Percentiles rank a stretch among this genome's conserved stretches.
phyloP scores from a whole-genome alignment of 2,113 vertebrate species.

The Clarias macrocephalus region DNA sequence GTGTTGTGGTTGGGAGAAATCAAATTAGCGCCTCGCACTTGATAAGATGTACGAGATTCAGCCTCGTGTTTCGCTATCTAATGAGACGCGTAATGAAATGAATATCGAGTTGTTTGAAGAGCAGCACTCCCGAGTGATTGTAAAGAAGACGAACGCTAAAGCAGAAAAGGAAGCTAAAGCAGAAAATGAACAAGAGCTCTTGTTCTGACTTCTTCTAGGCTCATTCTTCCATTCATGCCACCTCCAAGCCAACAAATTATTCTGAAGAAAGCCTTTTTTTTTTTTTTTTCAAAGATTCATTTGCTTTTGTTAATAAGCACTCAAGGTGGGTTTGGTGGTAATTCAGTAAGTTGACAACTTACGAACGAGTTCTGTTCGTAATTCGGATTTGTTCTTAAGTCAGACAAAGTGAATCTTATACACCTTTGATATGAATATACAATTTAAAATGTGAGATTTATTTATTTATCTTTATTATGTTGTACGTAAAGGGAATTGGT shows the following conservation, averaged over 20 bases:
- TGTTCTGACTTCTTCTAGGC: not conserved
- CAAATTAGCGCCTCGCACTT: slow-evolving; percentile 19
- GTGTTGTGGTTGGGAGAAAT: slow-evolving; percentile 12
- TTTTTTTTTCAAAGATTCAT: not conserved
- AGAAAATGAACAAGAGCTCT: not conserved
- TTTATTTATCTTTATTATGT: no score
- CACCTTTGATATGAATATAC: no score
- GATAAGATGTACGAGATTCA: not conserved
- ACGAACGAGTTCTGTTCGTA: no score
- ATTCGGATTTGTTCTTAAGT: no score
- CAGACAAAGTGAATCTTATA: no score
- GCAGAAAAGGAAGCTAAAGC: not conserved
- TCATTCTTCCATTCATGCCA: not conserved
- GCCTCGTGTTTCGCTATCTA: not conserved
- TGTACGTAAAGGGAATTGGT: no score
- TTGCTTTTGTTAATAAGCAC: not conserved
- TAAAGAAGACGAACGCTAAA: not conserved
- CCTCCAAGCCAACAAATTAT: not conserved
- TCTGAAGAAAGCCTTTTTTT: not conserved
- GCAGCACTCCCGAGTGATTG: not conserved
- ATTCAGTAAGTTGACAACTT: no score
- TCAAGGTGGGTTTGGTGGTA: not conserved
- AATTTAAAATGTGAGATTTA: no score
- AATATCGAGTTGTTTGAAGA: not conserved
- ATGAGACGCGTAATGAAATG: slow-evolving; percentile 16